Evolutionary conservation across 1,140 invertebrate species (phyloP).

Genomic region (Procambarus virginalis): DNA sequence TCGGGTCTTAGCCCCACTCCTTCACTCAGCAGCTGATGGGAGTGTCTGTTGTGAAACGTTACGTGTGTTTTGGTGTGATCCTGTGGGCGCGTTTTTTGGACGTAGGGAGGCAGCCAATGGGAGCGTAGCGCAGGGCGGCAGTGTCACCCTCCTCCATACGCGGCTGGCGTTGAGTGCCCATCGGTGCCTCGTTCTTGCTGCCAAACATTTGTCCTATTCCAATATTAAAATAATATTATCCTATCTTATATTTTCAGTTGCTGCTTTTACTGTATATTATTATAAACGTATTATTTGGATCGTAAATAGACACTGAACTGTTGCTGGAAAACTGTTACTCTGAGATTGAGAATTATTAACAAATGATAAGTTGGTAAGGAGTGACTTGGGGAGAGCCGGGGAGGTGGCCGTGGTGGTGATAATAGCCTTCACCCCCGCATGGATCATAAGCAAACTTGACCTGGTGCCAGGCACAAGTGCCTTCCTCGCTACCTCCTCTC

Average conservation of each 20-base stretch:
- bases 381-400: background rate
- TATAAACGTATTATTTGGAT: background rate
- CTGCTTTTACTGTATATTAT: background rate
- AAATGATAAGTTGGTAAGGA: background rate
- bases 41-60: background rate
- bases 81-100: background rate
- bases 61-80: background rate
- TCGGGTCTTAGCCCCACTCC: too few relatives aligned
- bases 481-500: background rate
- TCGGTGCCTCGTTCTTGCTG: background rate
- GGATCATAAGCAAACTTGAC: constrained; percentile 50
- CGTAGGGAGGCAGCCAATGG: constrained; percentile 9
- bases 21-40: too few relatives aligned
- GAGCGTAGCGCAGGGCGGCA: background rate
- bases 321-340: too few relatives aligned
- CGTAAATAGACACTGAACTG: too few relatives aligned
- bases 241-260: too few relatives aligned
- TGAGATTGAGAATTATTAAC: background rate
- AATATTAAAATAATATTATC: background rate
- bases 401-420: constrained; percentile 40
- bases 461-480: constrained; percentile 44
- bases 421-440: constrained; percentile 48
- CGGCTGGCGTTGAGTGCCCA: constrained; percentile 3
- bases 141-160: constrained; percentile 26
- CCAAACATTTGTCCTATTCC: background rate